phyloP scores from a whole-genome alignment of 2,797 vertebrate species.

The Octomys mimax region DNA sequence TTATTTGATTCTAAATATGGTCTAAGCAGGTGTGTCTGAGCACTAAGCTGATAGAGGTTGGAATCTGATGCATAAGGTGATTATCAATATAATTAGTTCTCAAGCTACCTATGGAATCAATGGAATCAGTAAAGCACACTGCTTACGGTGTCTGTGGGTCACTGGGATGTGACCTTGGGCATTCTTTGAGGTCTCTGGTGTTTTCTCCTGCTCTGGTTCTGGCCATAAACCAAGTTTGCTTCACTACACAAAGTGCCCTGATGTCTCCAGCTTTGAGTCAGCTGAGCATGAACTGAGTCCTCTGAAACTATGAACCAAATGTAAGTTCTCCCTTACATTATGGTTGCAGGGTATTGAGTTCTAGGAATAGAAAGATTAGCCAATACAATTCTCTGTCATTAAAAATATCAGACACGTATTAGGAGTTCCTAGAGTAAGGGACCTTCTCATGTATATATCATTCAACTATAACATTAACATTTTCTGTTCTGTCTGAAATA shows the following conservation, averaged over 20 bases:
- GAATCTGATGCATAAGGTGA: background rate
- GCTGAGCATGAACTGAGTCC: background rate
- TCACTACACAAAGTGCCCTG: background rate
- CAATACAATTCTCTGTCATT: background rate
- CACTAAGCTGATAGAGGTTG: background rate
- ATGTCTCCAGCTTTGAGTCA: background rate
- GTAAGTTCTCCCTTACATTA: background rate
- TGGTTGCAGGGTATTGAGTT: background rate
- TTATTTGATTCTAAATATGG: background rate
- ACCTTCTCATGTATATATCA: background rate
- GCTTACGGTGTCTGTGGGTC: background rate
- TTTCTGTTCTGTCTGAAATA: background rate
- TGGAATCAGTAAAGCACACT: background rate
- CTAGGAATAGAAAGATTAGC: background rate
- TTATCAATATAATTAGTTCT: background rate
- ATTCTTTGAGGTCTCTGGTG: background rate
- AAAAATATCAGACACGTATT: background rate
- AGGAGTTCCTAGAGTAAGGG: background rate
- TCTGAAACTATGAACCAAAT: background rate
- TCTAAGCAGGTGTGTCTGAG: background rate
- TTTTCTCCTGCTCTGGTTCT: background rate
- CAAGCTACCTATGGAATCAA: background rate
- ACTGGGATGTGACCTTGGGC: background rate
- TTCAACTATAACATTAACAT: background rate
- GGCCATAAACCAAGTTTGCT: background rate